These are phyloP conservation scores for Catalaphyllia jardinei DNA, from an alignment of 64 coral and sea anemone species.

Conservation along the genomic window DNA sequence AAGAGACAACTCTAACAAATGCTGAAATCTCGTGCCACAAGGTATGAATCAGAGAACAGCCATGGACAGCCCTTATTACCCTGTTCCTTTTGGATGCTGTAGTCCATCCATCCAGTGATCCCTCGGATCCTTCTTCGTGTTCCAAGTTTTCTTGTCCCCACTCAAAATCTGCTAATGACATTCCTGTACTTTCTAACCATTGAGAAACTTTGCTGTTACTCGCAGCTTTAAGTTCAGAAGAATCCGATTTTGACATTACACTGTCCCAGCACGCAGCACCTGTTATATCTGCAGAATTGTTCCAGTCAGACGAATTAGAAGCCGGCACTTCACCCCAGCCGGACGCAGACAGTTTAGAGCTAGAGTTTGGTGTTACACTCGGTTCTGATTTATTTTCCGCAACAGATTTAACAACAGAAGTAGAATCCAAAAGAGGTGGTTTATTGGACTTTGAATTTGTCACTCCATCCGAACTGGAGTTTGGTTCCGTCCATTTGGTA, in stretches of 20 bases:
- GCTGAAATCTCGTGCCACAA: too few species aligned
- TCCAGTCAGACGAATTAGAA: slow-evolving; percentile 27
- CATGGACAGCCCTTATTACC: slow-evolving; percentile 57
- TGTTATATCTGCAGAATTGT: slow-evolving; percentile 36
- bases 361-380: background rate
- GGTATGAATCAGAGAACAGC: background rate
- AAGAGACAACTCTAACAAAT: too few species aligned
- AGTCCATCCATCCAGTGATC: slow-evolving; percentile 91
- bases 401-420: slow-evolving; percentile 12
- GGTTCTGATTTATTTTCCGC: slow-evolving; percentile 4
- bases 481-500: slow-evolving; percentile 72
- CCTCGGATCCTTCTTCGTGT: slow-evolving; percentile 82
- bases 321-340: slow-evolving; percentile 68
- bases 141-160: slow-evolving; percentile 71
- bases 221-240: slow-evolving; percentile 18
- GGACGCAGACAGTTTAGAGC: slow-evolving; percentile 23
- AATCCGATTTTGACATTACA: slow-evolving; percentile 43
- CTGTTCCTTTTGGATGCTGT: slow-evolving; percentile 97
- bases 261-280: slow-evolving; percentile 68
- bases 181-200: slow-evolving; percentile 68
- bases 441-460: slow-evolving; percentile 15
- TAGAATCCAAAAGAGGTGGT: slow-evolving; percentile 20
- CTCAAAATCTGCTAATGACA: slow-evolving; percentile 55
- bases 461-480: slow-evolving; percentile 16
- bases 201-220: slow-evolving; percentile 58